Conservation (phyloP, 2,888 invertebrate species). For the Limulus polyphemus region DNA sequence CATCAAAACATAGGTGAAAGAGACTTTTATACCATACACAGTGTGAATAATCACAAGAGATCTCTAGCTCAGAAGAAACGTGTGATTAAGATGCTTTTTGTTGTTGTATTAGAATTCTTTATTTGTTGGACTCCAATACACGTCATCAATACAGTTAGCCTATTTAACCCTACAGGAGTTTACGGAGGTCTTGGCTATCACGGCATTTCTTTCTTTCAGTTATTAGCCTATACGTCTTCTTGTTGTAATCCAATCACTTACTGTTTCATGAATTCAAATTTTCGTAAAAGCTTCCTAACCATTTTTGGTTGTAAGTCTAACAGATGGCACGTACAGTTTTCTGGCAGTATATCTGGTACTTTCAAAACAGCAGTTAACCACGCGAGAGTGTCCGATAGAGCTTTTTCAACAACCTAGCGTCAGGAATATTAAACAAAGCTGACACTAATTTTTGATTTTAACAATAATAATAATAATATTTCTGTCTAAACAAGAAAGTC, state of each 20-base stretch:
- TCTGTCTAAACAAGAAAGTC: too few relatives aligned
- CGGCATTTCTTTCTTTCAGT: constrained; percentile 56
- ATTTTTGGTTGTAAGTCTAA: constrained; percentile 12
- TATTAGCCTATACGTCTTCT: constrained; percentile 66
- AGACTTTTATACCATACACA: too few relatives aligned
- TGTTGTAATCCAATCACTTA: constrained; percentile 85
- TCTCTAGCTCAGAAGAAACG: constrained; percentile 23
- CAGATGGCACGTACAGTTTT: too few relatives aligned
- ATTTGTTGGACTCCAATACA: constrained; percentile 82
- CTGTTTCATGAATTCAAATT: constrained; percentile 82
- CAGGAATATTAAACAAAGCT: too few relatives aligned
- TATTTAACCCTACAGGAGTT: constrained; percentile 56
- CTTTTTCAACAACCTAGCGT: too few relatives aligned
- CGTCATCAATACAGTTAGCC: constrained; percentile 60
- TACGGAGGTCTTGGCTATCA: constrained; percentile 58
- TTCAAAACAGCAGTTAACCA: too few relatives aligned
- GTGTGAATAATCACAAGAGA: neutral
- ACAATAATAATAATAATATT: too few relatives aligned
- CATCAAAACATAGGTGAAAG: too few relatives aligned
- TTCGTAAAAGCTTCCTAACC: constrained; percentile 40
- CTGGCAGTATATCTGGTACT: too few relatives aligned
- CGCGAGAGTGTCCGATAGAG: too few relatives aligned
- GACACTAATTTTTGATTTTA: too few relatives aligned
- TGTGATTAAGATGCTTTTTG: constrained; percentile 74
- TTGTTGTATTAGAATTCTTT: constrained; percentile 81